Evolutionary conservation across 1,140 invertebrate species (phyloP).

Genomic region (Philaenus spumarius): DNA sequence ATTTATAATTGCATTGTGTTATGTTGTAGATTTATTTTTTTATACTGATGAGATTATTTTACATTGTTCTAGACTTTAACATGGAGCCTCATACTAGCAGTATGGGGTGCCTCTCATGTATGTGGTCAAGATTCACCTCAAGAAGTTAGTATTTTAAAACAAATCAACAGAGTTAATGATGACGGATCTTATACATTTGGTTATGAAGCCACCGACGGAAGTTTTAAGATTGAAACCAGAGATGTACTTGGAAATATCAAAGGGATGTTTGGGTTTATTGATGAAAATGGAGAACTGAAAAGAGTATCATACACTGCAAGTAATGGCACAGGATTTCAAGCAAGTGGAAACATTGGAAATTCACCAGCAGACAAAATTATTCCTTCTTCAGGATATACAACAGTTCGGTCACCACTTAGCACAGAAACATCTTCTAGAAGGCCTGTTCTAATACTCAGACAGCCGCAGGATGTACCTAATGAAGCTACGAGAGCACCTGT

Average conservation of each 20-base stretch:
- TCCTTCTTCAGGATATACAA: conserved; percentile 1
- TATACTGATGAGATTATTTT: no score
- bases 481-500: conserved; percentile 20
- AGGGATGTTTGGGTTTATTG: conserved; percentile 79
- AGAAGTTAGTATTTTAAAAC: conserved; percentile 57
- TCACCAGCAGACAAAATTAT: not conserved
- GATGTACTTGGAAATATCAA: conserved; percentile 74
- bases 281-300: conserved; percentile 71
- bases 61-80: no score
- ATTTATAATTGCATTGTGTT: no score
- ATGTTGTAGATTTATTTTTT: no score
- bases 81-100: not conserved
- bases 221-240: conserved; percentile 76
- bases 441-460: conserved; percentile 22
- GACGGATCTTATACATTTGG: conserved; percentile 81
- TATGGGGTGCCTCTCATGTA: not conserved
- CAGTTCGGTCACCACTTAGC: not conserved
- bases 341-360: conserved; percentile 28
- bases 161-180: conserved; percentile 71
- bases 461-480: conserved; percentile 1
- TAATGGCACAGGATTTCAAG: conserved; percentile 48
- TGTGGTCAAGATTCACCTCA: conserved; percentile 31
- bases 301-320: conserved; percentile 70
- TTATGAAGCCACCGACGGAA: conserved; percentile 76
- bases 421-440: conserved; percentile 39